Evolutionary conservation across 2,888 invertebrate genomes (phyloP).

Genomic region (Zygogramma bicolorata): DNA sequence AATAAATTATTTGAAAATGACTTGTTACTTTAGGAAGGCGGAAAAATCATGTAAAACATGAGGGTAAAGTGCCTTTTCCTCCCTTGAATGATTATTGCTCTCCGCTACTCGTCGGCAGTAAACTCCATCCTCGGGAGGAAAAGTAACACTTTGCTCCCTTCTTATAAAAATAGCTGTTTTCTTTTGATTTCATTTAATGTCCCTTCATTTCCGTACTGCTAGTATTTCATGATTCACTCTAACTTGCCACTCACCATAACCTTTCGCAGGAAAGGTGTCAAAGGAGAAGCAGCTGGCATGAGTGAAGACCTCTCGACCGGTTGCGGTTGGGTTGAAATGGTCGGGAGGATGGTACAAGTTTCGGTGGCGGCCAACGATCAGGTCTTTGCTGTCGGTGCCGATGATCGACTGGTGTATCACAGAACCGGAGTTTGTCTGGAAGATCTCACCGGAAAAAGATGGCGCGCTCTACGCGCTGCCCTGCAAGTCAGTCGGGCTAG

Average conservation of each 20-base stretch:
- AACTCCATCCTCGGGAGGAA: too few relatives aligned
- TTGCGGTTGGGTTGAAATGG: conserved; percentile 90
- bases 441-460: conserved; percentile 88
- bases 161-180: too few relatives aligned
- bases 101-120: too few relatives aligned
- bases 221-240: too few relatives aligned
- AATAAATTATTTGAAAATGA: too few relatives aligned
- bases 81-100: too few relatives aligned
- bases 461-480: conserved; percentile 84
- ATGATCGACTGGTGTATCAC: conserved; percentile 85
- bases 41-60: too few relatives aligned
- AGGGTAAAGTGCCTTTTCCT: too few relatives aligned
- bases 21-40: too few relatives aligned
- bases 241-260: not conserved
- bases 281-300: conserved; percentile 77
- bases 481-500: conserved; percentile 87
- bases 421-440: conserved; percentile 80
- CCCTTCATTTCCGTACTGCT: too few relatives aligned
- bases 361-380: conserved; percentile 92
- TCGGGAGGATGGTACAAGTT: conserved; percentile 84
- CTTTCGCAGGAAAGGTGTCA: conserved; percentile 55
- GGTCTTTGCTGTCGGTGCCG: conserved; percentile 84
- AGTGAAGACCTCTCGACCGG: conserved; percentile 85
- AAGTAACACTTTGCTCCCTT: too few relatives aligned
- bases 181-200: too few relatives aligned